phyloP scores from a whole-genome alignment of 2,113 vertebrate genomes.

The Phainopepla nitens region DNA sequence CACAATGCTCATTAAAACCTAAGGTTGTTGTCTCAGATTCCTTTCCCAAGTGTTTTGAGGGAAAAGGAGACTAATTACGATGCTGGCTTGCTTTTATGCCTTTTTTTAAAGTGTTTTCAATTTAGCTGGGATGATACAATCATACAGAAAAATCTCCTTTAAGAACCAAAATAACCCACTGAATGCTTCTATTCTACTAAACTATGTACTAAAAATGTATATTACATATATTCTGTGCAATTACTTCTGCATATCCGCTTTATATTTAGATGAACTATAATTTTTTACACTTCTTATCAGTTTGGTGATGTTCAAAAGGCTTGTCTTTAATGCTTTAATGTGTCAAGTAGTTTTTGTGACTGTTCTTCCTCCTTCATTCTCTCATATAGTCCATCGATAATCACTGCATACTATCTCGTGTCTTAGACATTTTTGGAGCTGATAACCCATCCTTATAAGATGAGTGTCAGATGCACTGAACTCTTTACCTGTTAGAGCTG shows the following conservation, averaged over 20 bases:
- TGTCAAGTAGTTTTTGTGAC: background rate
- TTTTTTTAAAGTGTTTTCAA: background rate
- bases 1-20: background rate
- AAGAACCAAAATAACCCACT: background rate
- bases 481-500: conserved; percentile 39
- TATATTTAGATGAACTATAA: background rate
- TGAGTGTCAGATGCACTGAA: conserved; percentile 6
- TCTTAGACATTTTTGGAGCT: background rate
- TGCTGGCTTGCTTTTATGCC: background rate
- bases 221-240: background rate
- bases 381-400: background rate
- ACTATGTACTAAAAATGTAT: background rate
- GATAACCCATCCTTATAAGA: conserved; percentile 36
- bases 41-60: background rate
- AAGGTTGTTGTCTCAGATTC: background rate
- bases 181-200: background rate
- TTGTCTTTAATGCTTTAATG: background rate
- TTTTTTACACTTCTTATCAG: background rate
- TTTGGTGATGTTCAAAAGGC: background rate
- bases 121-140: background rate
- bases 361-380: background rate
- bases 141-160: background rate
- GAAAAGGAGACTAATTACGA: background rate
- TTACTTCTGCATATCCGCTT: background rate
- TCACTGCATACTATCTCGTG: background rate